Base-by-base conservation (phyloP, 1,140 invertebrate genomes). In the Lethocerus indicus region DNA sequence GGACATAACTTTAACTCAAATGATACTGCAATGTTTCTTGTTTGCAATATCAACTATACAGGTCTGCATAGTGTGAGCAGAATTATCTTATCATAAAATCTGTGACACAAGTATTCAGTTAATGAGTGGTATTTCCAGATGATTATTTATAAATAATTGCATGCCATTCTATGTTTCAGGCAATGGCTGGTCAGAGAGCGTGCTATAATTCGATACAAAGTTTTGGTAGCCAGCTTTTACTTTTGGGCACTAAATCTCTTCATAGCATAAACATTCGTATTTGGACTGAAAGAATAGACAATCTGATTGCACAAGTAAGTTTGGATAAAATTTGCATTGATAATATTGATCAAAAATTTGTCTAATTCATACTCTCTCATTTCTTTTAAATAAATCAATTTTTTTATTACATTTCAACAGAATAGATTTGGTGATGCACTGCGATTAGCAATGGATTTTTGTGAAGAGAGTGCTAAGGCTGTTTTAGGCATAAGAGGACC, bases 121-220 rank as follows among this genome's bases (percentile, higher is more conserved):
- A n/a, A n/a, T n/a, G n/a, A n/a, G n/a, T n/a, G n/a, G n/a, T n/a
- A n/a, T n/a, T n/a, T n/a, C n/a, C n/a, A n/a, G n/a, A n/a, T n/a
- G n/a, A n/a, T n/a, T n/a, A n/a, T n/a, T n/a, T n/a, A n/a, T n/a
- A n/a, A n/a, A n/a, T n/a, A n/a, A n/a, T n/a, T n/a, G n/a, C n/a
- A n/a, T n/a, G n/a, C n/a, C n/a, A n/a, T n/a, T n/a, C n/a, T n/a
- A n/a, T n/a, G 49, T 62, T 67, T 23, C 54, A 83, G 81, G 90
- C 87, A 1, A 69, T 85, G 50, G 82, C 81, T 36, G 88, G 87
- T 1, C 83, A 89, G 63, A 72, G 79, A 58, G 87, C 88, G 6
- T 92, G 87, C 60, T 92, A 91, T 58, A 91, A 93, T 57, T 91
- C 91, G 16, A 74, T 92, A 18, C 76, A 85, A 48, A 82, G 79